Evolutionary conservation across 1,140 invertebrate genomes (phyloP).

Genomic region (Euschistus heros): DNA sequence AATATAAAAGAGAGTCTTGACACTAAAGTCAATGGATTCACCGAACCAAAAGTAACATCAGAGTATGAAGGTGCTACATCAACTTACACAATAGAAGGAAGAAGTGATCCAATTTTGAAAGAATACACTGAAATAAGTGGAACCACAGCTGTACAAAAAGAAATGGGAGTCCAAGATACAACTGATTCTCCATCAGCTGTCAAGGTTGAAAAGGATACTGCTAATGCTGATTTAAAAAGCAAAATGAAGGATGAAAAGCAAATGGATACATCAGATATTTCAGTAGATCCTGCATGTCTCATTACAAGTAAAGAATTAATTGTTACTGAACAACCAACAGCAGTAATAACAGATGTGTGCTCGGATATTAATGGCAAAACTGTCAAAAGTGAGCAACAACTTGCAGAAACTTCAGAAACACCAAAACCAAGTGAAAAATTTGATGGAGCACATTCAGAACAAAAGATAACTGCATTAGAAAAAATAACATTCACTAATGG

Average conservation of each 20-base stretch:
- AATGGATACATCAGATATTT: background rate
- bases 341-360: too few relatives aligned
- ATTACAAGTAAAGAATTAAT: too few relatives aligned
- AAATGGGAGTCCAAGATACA: background rate
- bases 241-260: slow-evolving; percentile 12
- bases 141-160: background rate
- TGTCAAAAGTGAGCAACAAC: background rate
- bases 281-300: too few relatives aligned
- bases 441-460: background rate
- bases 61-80: too few relatives aligned
- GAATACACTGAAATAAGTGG: background rate
- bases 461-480: background rate
- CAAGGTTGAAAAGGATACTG: slow-evolving; percentile 13
- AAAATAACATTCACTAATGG: background rate
- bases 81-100: background rate
- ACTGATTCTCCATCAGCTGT: background rate
- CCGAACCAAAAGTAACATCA: background rate
- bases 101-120: background rate
- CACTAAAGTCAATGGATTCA: background rate
- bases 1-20: background rate
- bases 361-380: too few relatives aligned
- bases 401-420: background rate
- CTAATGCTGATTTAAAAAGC: slow-evolving; percentile 5
- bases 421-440: background rate
- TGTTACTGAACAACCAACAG: too few relatives aligned